phyloP scores from a whole-genome alignment of 2,113 vertebrate genomes.

The Bubo blakistoni region DNA sequence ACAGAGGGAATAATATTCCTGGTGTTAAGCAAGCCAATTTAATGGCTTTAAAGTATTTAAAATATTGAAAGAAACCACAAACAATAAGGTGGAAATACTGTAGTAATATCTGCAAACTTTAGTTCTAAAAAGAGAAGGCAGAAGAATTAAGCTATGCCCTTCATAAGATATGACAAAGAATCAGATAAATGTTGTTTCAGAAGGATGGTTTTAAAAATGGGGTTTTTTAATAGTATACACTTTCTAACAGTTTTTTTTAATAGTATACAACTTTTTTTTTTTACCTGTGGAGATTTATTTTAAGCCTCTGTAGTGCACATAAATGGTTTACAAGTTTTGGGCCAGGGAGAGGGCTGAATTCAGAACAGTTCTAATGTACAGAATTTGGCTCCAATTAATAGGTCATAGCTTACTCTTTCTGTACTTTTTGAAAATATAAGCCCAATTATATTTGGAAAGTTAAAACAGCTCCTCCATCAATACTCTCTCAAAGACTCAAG shows the following conservation, averaged over 20 bases:
- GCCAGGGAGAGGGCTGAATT: neutral
- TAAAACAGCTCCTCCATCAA: neutral
- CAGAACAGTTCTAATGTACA: neutral
- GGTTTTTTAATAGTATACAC: neutral
- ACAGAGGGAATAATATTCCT: neutral
- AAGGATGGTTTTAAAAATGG: neutral
- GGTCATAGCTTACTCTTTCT: neutral
- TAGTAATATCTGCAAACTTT: neutral
- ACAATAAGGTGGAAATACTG: neutral
- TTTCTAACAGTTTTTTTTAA: neutral
- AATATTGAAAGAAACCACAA: neutral
- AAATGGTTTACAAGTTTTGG: neutral
- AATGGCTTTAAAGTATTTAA: neutral
- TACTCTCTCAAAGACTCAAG: neutral
- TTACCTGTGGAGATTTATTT: neutral
- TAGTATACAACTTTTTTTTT: neutral
- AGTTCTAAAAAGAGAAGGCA: neutral
- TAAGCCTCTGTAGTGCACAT: neutral
- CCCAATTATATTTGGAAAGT: neutral
- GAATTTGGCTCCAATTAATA: neutral
- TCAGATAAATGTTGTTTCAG: neutral
- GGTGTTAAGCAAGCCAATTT: neutral
- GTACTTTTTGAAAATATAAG: neutral
- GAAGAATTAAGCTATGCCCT: neutral
- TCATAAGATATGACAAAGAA: neutral